Evolutionary conservation across 2,888 invertebrate species (phyloP).

Genomic region (Tromatobia lineatoria): DNA sequence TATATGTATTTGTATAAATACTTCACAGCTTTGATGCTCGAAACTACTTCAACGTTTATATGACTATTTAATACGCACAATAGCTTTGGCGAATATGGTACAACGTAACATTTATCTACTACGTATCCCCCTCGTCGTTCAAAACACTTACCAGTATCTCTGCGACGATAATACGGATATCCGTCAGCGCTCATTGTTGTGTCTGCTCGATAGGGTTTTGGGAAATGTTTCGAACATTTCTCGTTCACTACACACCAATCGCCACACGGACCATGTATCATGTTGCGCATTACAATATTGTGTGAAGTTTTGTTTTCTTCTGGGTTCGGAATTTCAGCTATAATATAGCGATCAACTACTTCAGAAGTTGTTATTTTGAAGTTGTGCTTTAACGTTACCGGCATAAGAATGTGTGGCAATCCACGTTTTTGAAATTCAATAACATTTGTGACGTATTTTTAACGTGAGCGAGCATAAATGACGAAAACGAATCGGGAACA

Average conservation of each 20-base stretch:
- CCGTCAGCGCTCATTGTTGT: conserved; percentile 29
- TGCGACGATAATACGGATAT: conserved; percentile 51
- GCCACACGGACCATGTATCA: conserved; percentile 26
- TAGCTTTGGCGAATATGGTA: conserved; percentile 27
- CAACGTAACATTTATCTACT: conserved; percentile 2
- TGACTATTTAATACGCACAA: conserved; percentile 69
- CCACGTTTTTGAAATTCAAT: conserved; percentile 64
- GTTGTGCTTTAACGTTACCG: conserved; percentile 47
- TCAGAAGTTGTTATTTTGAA: conserved; percentile 57
- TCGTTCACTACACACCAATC: conserved; percentile 12
- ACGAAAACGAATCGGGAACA: too few species aligned
- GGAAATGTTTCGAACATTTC: conserved; percentile 48
- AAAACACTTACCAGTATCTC: conserved; percentile 31
- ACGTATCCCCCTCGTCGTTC: conserved; percentile 5
- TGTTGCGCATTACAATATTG: conserved; percentile 9
- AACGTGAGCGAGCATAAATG: too few species aligned
- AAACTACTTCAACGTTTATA: conserved; percentile 72
- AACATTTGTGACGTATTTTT: too few species aligned
- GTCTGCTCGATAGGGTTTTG: conserved; percentile 16
- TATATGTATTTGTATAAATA: conserved; percentile 18
- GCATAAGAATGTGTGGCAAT: conserved; percentile 56
- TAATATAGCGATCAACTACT: conserved; percentile 63
- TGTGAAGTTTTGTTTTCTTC: conserved; percentile 7
- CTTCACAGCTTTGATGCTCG: conserved; percentile 53
- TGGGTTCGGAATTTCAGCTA: conserved; percentile 78